Evolutionary conservation across 2,888 invertebrate genomes (phyloP), one percentile per base, ranked within the genome.

Genomic region (Drosophila koepferae): DNA sequence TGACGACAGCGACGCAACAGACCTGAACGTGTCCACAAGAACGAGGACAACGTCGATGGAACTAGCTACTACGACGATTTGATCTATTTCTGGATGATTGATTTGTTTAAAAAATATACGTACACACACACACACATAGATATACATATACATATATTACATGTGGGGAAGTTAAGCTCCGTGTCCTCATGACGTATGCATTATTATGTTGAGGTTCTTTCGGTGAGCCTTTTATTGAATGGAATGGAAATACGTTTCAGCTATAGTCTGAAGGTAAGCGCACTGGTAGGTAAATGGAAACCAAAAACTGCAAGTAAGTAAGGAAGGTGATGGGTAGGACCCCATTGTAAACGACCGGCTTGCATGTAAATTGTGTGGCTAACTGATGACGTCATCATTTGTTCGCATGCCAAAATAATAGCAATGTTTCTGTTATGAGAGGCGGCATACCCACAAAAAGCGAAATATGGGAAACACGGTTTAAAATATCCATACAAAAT

Each of bases 41-140:
- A 23, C 28, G 56, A 66, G 63, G 56, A 63, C 59, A 43, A 44
- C 40, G 53, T 48, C 59, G 58, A 55, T 64, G 53, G 71, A 43
- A 48, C 51, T 56, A 51, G 71, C 38, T 28, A 59, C 63, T 18
- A 43, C 77, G 68, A 63, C 69, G 73, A 77, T 69, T 86, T 76
- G 87, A 84, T 85, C 84, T 85, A 89, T 85, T 85, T 85, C 87
- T 70, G 82, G 77, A 90, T 90, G 90, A 85, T 85, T 89, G 90
- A 89, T 85, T 85, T 89, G 70, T 71, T 78, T 69, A 74, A 48
- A 80, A 31, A 16, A 56, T 6, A 70, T 16, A 60, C 48, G 60
- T 18, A 63, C 60, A 59, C 12, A 56, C 3, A 28, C 9, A 28
- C 65, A 56, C 36, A 77, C 60, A 71, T 5, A 38, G 23, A 82